Percentiles rank a stretch among this genome's conserved stretches.
Evolutionary conservation across 2,888 invertebrate genomes (phyloP).

Genomic region (Phyllotreta cruciferae): DNA sequence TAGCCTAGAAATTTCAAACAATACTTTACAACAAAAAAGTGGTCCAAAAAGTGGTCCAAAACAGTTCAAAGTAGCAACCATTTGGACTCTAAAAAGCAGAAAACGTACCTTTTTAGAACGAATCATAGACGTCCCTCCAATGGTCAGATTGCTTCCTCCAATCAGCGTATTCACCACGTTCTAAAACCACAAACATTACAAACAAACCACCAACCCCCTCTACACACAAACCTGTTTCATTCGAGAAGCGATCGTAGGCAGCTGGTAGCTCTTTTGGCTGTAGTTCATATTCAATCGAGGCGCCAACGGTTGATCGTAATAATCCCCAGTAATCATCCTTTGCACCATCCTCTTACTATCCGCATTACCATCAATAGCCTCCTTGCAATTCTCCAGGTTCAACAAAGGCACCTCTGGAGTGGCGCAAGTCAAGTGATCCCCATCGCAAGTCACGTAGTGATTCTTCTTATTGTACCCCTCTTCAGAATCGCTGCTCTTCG

Average conservation of each 20-base stretch:
- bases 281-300: slow-evolving; percentile 41
- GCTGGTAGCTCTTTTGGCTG: slow-evolving; percentile 62
- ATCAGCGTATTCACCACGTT: slow-evolving; percentile 19
- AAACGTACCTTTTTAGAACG: slow-evolving; percentile 19
- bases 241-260: slow-evolving; percentile 71
- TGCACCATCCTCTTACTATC: slow-evolving; percentile 13
- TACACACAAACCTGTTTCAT: slow-evolving; percentile 69
- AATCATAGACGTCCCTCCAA: neutral
- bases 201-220: too few species aligned
- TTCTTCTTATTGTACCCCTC: slow-evolving; percentile 44
- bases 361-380: neutral
- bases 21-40: too few species aligned
- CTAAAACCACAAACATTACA: neutral
- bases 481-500: slow-evolving; percentile 55
- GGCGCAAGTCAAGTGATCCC: slow-evolving; percentile 13
- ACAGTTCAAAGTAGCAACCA: too few species aligned
- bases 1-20: slow-evolving; percentile 62
- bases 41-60: too few species aligned
- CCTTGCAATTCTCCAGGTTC: slow-evolving; percentile 7
- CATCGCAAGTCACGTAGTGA: slow-evolving; percentile 3
- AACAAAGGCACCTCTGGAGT: slow-evolving; percentile 15
- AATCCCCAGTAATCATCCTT: slow-evolving; percentile 18
- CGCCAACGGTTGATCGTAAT: slow-evolving; percentile 45
- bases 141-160: slow-evolving; percentile 6
- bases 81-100: too few species aligned